Base-by-base conservation (phyloP, 2,797 vertebrate genomes). In the Coendou prehensilis region DNA sequence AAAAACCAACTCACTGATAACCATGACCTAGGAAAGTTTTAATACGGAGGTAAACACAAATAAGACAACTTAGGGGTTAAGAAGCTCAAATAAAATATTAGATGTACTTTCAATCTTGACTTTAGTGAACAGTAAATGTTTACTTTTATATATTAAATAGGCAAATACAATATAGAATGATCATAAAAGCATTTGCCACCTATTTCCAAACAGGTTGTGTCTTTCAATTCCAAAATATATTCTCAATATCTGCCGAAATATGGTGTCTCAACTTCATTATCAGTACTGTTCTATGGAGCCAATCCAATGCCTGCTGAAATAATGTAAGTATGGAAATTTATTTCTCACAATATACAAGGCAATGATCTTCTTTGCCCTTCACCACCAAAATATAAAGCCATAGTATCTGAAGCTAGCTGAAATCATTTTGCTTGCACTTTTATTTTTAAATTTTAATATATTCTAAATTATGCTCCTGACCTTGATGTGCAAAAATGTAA, bases 201-300 rank as follows among this genome's bases (percentile, higher is more conserved):
- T 89, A 81, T 87, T 84, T 93, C 79, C 86, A 92, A 18, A 59
- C 15, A 69, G 6, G 41, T 50, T 78, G 45, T 93, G 6, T 63
- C 26, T 88, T 87, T 80, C 33, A 88, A 73, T 56, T 97, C 61
- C 47, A 94, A 95, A 97, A 93, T 86, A 59, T 59, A 76, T 82
- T 87, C 92, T 61, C 45, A 93, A 0, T 52, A 96, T 30, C 33
- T 91, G 45, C 28, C 86, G 96, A 92, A 87, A 76, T 47, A 47
- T 41, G 92, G 26, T 64, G 20, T 50, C 52, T 96, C 64, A 93
- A 83, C 54, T 76, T 94, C 75, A 63, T 64, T 96, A 97, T 87
- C 73, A 87, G 56, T 54, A 76, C 56, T 89, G 13, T 91, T 79
- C n/a, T 86, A 89, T 33, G 54, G 45, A 75, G 6, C 61, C 75